Conservation (phyloP, 2,888 invertebrate genomes). For the Dioctria linearis region DNA sequence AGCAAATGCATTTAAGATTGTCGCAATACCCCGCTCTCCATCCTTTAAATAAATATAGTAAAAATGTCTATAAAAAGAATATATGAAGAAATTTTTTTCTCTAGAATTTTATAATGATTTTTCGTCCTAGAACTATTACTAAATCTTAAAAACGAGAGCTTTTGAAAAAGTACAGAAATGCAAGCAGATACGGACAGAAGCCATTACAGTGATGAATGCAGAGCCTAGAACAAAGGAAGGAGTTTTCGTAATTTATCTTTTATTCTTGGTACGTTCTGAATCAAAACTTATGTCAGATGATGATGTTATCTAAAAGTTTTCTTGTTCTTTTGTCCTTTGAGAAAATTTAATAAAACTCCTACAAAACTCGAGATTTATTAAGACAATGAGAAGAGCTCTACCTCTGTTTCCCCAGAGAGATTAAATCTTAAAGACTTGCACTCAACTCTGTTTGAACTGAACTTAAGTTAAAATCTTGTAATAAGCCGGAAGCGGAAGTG, state of each 20-base stretch:
- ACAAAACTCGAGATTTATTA: slow-evolving; percentile 13
- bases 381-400: slow-evolving; percentile 25
- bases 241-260: not conserved
- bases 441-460: slow-evolving; percentile 34
- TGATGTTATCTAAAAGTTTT: slow-evolving; percentile 11
- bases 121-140: too few relatives aligned
- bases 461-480: not conserved
- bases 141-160: too few relatives aligned
- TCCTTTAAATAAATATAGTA: too few relatives aligned
- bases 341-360: slow-evolving; percentile 8
- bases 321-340: not conserved
- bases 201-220: slow-evolving; percentile 11
- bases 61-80: too few relatives aligned
- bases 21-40: too few relatives aligned
- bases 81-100: too few relatives aligned
- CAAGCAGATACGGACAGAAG: not conserved
- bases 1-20: too few relatives aligned
- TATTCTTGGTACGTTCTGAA: not conserved
- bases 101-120: too few relatives aligned
- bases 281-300: not conserved
- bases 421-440: slow-evolving; percentile 23
- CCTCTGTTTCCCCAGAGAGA: not conserved
- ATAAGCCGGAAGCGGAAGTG: not conserved
- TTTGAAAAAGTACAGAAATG: too few relatives aligned
- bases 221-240: not conserved